Evolutionary conservation across 2,888 invertebrate species (phyloP), one percentile per base, ranked within the genome.

Genomic region (Tenthredo mesomela): DNA sequence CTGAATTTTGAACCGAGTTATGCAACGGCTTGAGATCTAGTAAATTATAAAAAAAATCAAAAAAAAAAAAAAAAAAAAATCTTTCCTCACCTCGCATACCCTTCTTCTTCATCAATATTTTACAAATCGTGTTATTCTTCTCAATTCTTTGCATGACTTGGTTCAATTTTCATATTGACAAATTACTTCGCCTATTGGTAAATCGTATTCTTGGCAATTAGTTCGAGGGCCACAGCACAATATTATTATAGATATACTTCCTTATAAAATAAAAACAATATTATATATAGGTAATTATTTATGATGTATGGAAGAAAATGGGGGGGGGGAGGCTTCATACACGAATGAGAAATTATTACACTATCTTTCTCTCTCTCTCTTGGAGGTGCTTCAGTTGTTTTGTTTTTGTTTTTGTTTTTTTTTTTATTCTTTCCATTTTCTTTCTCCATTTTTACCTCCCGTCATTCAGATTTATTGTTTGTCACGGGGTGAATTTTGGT

Each of bases 251-350:
- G 29, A 71, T 47, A 33, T 61, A 80, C 7, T 80, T 58, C 12
- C 80, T 80, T 80, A 80, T 37, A 61, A 80, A 80, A 80, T 80
- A 61, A 80, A 61, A 80, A 77, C 75, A 78, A 37, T 61, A 29
- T 61, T 37, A 25, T 47, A 71, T 78, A 43, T 80, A 77, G 29
- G 18, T 78, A 6, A 80, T 61, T 61, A n/a, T 61, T 50, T 80
- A 80, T 80, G 58, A 40, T 61, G n/a, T 61, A 61, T 61, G 80
- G 58, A 80, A 80, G 80, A 80, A 61, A 80, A 58, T 40, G 54
- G 33, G 33, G 33, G 29, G 47, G 58, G 58, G 50, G 75, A 29
- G 40, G 58, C 21, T 61, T 80, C 40, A 33, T 50, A 80, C 21
- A 58, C 40, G 61, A 77, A 77, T 77, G 77, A 77, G 54, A 77